These are phyloP conservation scores for Anorthoa munda DNA, from an alignment of 2,888 invertebrate genomes.

Conservation along the genomic window DNA sequence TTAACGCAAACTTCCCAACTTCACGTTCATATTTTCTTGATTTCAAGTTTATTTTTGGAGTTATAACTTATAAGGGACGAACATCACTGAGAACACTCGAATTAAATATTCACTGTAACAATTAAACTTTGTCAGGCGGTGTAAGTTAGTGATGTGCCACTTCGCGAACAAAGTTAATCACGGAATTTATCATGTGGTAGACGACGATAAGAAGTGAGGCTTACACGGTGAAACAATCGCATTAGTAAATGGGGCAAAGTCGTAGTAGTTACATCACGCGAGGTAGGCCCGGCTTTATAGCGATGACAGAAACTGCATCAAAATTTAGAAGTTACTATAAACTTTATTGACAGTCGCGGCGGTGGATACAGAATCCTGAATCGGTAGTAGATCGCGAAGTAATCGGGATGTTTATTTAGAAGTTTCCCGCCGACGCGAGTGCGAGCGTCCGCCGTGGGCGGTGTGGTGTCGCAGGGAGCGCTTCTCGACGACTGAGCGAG, in stretches of 20 bases:
- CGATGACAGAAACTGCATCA: slow-evolving; percentile 41
- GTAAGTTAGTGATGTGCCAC: slow-evolving; percentile 54
- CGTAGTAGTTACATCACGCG: slow-evolving; percentile 78
- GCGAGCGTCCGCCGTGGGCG: slow-evolving; percentile 62
- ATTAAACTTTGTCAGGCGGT: slow-evolving; percentile 54
- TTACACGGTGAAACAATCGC: slow-evolving; percentile 78
- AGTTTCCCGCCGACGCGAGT: slow-evolving; percentile 67
- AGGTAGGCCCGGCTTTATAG: slow-evolving; percentile 57
- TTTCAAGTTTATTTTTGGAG: slow-evolving; percentile 30
- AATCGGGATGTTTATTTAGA: slow-evolving; percentile 67
- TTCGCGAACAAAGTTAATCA: slow-evolving; percentile 67
- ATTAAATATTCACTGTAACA: slow-evolving; percentile 58
- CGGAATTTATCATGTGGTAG: slow-evolving; percentile 68
- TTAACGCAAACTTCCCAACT: slow-evolving; percentile 47
- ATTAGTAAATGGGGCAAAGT: slow-evolving; percentile 81
- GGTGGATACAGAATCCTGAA: slow-evolving; percentile 7
- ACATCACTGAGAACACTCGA: slow-evolving; percentile 36
- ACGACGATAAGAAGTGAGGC: slow-evolving; percentile 65
- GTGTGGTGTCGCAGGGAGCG: slow-evolving; percentile 67
- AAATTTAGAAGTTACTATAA: slow-evolving; percentile 35
- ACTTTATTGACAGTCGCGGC: slow-evolving; percentile 40
- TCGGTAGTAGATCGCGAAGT: slow-evolving; percentile 20
- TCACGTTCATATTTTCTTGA: slow-evolving; percentile 20
- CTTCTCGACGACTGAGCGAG: slow-evolving; percentile 68
- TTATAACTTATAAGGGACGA: slow-evolving; percentile 24